These are phyloP conservation scores for Heliconius hortense DNA, from an alignment of 2,888 invertebrate species.

Conservation along the genomic window DNA sequence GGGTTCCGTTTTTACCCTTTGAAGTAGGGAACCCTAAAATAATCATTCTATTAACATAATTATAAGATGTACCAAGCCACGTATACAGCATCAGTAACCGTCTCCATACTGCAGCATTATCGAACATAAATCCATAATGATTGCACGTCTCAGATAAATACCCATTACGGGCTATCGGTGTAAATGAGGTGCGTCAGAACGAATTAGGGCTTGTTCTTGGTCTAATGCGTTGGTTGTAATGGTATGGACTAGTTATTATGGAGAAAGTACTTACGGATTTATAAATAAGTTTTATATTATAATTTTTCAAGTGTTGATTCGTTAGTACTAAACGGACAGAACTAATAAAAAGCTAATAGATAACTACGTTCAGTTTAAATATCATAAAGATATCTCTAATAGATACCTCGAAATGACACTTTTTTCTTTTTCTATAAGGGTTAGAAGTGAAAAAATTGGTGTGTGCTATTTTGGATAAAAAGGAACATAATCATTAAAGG, in stretches of 20 bases:
- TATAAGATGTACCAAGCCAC: constrained; percentile 25
- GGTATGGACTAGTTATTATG: constrained; percentile 32
- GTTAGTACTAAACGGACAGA: not conserved
- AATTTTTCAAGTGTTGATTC: not conserved
- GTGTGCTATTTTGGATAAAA: too few relatives aligned
- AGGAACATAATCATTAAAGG: too few relatives aligned
- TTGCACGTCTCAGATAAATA: constrained; percentile 59
- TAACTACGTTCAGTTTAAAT: too few relatives aligned
- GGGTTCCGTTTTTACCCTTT: too few relatives aligned
- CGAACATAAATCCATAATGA: constrained; percentile 70
- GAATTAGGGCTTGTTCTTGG: constrained; percentile 53
- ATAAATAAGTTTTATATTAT: not conserved
- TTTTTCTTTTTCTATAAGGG: too few relatives aligned
- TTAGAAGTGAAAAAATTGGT: too few relatives aligned
- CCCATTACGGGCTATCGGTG: constrained; percentile 62
- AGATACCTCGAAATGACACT: too few relatives aligned
- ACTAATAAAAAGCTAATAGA: too few relatives aligned
- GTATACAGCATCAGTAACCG: constrained; percentile 23
- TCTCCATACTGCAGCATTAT: constrained; percentile 54
- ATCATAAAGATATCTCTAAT: too few relatives aligned
- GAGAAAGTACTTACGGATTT: constrained; percentile 6
- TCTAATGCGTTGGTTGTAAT: constrained; percentile 53
- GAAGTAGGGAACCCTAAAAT: not conserved
- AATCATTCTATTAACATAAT: constrained; percentile 6
- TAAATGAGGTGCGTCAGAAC: constrained; percentile 61